Conservation (phyloP, 2,888 invertebrate genomes). For the Ophraella communa region DNA sequence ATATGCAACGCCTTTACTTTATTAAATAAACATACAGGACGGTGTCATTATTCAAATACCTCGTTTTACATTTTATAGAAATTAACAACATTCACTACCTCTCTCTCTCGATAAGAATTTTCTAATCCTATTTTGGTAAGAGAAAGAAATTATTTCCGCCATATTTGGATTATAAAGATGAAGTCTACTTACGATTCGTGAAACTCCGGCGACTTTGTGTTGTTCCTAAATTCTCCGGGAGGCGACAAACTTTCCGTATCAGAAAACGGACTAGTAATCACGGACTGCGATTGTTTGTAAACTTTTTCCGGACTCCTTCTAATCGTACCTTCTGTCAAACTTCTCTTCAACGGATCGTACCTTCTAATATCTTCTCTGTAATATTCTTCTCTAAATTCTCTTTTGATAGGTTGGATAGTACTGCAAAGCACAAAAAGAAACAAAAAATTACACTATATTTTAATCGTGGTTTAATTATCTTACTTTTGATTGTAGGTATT, state of each 20-base stretch:
- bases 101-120: conserved; percentile 23
- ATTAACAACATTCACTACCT: too few species aligned
- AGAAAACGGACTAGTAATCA: conserved; percentile 55
- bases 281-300: conserved; percentile 47
- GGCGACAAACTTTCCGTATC: conserved; percentile 59
- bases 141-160: conserved; percentile 23
- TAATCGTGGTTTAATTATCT: neutral
- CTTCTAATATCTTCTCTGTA: conserved; percentile 55
- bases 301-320: conserved; percentile 51
- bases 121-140: conserved; percentile 17
- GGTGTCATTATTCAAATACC: neutral
- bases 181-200: conserved; percentile 61
- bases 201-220: conserved; percentile 59
- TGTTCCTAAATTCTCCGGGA: conserved; percentile 55
- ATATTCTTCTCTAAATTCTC: conserved; percentile 56
- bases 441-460: too few species aligned
- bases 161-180: conserved; percentile 22
- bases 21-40: neutral
- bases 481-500: conserved; percentile 52
- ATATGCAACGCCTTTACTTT: too few species aligned
- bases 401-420: conserved; percentile 45
- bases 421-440: conserved; percentile 1
- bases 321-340: conserved; percentile 57
- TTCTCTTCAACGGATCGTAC: conserved; percentile 57
- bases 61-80: neutral